These are phyloP conservation scores for Hyppa rectilinea DNA, from an alignment of 2,888 invertebrate genomes.

Conservation along the genomic window DNA sequence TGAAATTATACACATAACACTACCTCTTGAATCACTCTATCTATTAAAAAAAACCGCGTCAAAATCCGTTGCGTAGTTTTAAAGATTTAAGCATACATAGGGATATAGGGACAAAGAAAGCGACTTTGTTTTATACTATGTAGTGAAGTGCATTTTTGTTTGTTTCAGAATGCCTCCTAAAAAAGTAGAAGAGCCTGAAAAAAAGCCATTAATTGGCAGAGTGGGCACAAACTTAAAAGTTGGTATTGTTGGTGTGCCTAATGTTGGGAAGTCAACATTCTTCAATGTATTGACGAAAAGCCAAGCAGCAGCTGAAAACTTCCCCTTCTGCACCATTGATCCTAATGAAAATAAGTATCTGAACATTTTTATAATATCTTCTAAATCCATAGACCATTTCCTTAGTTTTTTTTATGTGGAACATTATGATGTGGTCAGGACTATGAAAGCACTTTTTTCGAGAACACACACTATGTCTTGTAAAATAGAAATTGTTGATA, in stretches of 20 bases:
- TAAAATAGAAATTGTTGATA: not conserved
- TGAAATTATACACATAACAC: too few species aligned
- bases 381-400: not conserved
- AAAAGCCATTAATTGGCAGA: conserved; percentile 97
- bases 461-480: not conserved
- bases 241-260: conserved; percentile 99
- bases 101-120: too few species aligned
- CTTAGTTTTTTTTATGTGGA: not conserved
- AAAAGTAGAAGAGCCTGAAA: conserved; percentile 97
- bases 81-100: too few species aligned
- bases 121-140: too few species aligned
- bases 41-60: too few species aligned
- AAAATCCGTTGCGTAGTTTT: too few species aligned
- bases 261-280: conserved; percentile 99
- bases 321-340: conserved; percentile 99
- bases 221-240: conserved; percentile 99
- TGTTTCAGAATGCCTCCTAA: conserved; percentile 95
- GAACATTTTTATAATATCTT: conserved; percentile 49
- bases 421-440: not conserved
- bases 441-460: not conserved
- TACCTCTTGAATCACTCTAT: too few species aligned
- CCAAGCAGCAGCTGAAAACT: conserved; percentile 99
- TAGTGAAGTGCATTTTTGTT: conserved; percentile 14
- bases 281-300: conserved; percentile 99
- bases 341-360: conserved; percentile 99